phyloP scores from a whole-genome alignment of 2,888 invertebrate genomes.

The Entomobrya proxima region DNA sequence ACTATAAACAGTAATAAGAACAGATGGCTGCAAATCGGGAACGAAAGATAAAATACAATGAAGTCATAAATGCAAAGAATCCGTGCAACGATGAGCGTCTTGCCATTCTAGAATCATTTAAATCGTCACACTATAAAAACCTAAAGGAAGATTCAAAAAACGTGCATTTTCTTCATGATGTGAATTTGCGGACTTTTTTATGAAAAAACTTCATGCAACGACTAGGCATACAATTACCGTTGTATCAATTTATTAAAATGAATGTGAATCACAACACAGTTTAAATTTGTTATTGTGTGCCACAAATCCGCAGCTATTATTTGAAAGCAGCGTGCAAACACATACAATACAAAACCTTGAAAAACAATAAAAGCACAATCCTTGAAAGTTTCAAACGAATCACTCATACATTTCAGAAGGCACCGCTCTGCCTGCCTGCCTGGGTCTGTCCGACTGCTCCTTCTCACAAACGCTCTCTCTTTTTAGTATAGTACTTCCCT shows the following conservation, averaged over 20 bases:
- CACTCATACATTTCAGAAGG: too few relatives aligned
- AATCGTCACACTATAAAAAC: too few relatives aligned
- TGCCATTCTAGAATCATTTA: too few relatives aligned
- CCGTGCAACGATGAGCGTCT: neutral
- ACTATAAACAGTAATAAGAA: conserved; percentile 28
- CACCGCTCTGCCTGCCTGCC: too few relatives aligned
- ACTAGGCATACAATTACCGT: neutral
- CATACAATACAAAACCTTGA: conserved; percentile 24
- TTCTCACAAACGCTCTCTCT: too few relatives aligned
- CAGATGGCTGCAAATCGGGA: conserved; percentile 18
- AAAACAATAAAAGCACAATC: neutral
- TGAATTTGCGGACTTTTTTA: neutral
- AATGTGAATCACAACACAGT: conserved; percentile 32
- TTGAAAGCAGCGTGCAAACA: conserved; percentile 28
- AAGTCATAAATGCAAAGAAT: neutral
- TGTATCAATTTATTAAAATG: conserved; percentile 41
- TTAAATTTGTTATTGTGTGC: conserved; percentile 29
- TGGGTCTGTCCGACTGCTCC: too few relatives aligned
- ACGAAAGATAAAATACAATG: neutral
- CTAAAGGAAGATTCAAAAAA: neutral
- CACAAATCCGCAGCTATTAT: conserved; percentile 22
- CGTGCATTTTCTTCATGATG: neutral
- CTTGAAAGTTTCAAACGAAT: too few relatives aligned
- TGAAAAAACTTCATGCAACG: too few relatives aligned
- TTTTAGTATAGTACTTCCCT: too few relatives aligned